Base-by-base conservation (phyloP, 2,888 invertebrate species). In the Caenorhabditis virilis region DNA sequence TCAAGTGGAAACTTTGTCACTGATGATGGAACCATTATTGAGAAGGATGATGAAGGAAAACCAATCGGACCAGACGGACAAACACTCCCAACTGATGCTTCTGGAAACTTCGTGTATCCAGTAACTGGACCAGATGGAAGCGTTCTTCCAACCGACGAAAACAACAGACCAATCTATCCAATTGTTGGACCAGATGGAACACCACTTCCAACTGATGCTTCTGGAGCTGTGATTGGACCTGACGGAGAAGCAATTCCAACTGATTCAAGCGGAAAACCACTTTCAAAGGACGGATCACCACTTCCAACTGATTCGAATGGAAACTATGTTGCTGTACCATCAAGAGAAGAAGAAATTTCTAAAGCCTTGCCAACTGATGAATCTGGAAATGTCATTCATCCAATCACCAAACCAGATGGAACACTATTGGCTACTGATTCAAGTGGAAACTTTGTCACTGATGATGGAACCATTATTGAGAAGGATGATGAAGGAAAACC, bases 161-260 rank as follows among this genome's bases (percentile, higher is more conserved):
- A 35, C 26, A 46, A 56, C 18, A 13, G 45, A 39, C 39, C 30
- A 42, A 58, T 51, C 25, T 33, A 38, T 18, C 15, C 22, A 16
- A 51, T 60, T 23, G 56, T 74, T 30, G 72, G 71, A 20, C 72
- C 72, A n/a, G 78, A 78, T 39, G 76, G 76, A 18, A 55, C 68
- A 20, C 73, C 75, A 36, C 53, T 75, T 20, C 75, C 73, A 25
- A 77, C 74, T 20, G 64, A 78, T 48, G 60, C 52, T n/a, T 42
- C 56, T 42, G 63, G 72, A 49, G 42, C 38, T 25, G 41, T 41
- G 15, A 36, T 66, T 16, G 63, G 64, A 25, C 49, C 45, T 1
- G 67, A 72, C 15, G 72, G 74, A 38, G 38, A 62, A 13, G 52
- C 62, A 1, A 53, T 74, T 35, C 62, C 69, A 15, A 74, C 74